Conservation (phyloP, 2,888 invertebrate species). For the Trilocha varians region DNA sequence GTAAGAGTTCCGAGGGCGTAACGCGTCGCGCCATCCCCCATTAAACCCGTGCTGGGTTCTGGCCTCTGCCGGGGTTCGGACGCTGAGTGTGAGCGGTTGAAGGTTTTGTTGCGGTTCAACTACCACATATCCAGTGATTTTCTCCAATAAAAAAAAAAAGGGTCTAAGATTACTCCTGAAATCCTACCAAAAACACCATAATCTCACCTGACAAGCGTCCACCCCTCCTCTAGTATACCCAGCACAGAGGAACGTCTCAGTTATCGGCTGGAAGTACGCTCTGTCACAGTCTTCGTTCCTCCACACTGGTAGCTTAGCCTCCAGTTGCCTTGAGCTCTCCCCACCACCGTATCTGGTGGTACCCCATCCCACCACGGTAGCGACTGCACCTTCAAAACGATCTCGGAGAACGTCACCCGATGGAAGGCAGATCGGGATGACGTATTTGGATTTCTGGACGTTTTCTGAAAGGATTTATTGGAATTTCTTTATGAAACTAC, state of each 20-base stretch:
- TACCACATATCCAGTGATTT: too few species aligned
- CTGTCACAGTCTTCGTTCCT: conserved; percentile 90
- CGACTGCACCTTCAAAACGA: conserved; percentile 81
- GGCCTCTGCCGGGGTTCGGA: too few species aligned
- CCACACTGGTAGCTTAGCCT: conserved; percentile 91
- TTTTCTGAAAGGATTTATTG: conserved; percentile 57
- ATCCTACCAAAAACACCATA: too few species aligned
- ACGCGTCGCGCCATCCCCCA: too few species aligned
- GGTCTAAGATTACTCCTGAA: not conserved
- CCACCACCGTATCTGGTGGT: conserved; percentile 91
- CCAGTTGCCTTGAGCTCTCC: conserved; percentile 88
- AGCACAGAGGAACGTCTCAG: conserved; percentile 90
- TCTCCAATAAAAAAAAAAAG: too few species aligned
- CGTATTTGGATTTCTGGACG: conserved; percentile 86
- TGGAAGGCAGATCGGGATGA: conserved; percentile 91
- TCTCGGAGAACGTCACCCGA: conserved; percentile 64
- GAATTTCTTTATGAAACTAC: too few species aligned
- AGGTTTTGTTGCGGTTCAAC: too few species aligned
- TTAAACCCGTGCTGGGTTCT: too few species aligned
- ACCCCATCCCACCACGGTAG: conserved; percentile 95
- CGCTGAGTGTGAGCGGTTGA: too few species aligned
- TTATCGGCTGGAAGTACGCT: conserved; percentile 94
- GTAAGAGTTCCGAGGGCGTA: too few species aligned
- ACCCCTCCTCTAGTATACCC: conserved; percentile 92
- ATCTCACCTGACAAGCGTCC: conserved; percentile 91